phyloP scores from a whole-genome alignment of 2,113 vertebrate genomes.

The Prochilodus magdalenae region DNA sequence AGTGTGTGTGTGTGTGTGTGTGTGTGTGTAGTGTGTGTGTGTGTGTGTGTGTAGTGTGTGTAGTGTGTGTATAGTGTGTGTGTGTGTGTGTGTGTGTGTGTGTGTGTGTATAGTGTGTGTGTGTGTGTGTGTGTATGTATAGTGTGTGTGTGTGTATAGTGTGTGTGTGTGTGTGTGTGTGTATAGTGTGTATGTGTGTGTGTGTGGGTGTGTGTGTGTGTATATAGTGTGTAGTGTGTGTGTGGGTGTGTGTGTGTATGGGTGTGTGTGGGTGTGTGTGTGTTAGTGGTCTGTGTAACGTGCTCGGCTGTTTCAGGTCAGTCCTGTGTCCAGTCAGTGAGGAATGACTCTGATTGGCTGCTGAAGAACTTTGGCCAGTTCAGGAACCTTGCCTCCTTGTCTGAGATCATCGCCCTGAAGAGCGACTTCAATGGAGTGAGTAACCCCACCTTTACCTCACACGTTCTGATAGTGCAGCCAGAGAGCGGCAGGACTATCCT shows the following conservation, averaged over 20 bases:
- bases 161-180: neutral
- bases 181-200: too few species aligned
- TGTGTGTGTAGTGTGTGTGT: neutral
- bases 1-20: neutral
- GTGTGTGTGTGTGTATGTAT: neutral
- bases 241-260: neutral
- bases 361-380: slow-evolving; percentile 60
- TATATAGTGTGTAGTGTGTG: too few species aligned
- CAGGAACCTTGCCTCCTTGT: slow-evolving; percentile 46
- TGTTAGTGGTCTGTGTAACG: neutral
- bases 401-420: slow-evolving; percentile 58
- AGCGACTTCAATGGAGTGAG: slow-evolving; percentile 67
- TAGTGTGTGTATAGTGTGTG: neutral
- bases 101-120: neutral
- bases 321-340: slow-evolving; percentile 52
- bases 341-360: slow-evolving; percentile 61
- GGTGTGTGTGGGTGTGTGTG: neutral
- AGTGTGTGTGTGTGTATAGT: neutral
- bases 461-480: neutral
- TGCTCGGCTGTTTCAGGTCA: slow-evolving; percentile 45
- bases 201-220: neutral
- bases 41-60: too few species aligned
- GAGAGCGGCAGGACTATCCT: too few species aligned
- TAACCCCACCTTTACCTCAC: neutral
- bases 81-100: neutral